A percentile compares a stretch with the other conserved stretches of the same genome.
These are phyloP conservation scores for Nicator chloris DNA, from an alignment of 2,113 vertebrate genomes.

Conservation along the genomic window DNA sequence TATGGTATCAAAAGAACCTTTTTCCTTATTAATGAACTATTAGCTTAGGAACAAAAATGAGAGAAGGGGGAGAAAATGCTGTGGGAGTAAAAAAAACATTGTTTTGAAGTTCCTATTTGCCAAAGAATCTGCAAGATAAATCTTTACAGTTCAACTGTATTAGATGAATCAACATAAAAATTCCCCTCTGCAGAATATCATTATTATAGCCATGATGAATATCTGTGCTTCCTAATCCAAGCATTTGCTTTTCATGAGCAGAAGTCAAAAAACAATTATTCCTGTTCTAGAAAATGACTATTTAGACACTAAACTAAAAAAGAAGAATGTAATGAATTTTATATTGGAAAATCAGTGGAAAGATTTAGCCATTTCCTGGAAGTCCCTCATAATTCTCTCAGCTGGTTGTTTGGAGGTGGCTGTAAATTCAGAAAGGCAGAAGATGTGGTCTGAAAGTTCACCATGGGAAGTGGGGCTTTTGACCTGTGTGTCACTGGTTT, in stretches of 20 bases:
- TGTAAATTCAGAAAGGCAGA: neutral
- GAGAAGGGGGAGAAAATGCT: neutral
- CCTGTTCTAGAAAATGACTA: neutral
- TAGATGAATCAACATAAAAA: neutral
- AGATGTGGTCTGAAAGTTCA: neutral
- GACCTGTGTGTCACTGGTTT: neutral
- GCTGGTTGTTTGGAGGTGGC: neutral
- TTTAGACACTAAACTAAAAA: neutral
- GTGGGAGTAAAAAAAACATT: neutral
- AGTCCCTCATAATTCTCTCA: neutral
- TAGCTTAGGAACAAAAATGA: neutral
- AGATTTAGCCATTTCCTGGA: neutral
- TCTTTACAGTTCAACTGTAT: neutral
- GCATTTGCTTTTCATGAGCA: neutral
- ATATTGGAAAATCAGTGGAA: neutral
- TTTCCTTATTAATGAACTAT: neutral
- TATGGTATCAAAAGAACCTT: neutral
- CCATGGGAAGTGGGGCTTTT: neutral
- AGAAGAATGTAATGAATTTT: neutral
- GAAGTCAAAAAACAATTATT: neutral
- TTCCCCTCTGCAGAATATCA: neutral
- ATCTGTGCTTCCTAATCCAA: neutral
- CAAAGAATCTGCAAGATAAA: neutral
- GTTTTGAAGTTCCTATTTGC: neutral
- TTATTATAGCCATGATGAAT: neutral